Evolutionary conservation across 2,888 invertebrate genomes (phyloP).

Genomic region (Hyppa rectilinea): DNA sequence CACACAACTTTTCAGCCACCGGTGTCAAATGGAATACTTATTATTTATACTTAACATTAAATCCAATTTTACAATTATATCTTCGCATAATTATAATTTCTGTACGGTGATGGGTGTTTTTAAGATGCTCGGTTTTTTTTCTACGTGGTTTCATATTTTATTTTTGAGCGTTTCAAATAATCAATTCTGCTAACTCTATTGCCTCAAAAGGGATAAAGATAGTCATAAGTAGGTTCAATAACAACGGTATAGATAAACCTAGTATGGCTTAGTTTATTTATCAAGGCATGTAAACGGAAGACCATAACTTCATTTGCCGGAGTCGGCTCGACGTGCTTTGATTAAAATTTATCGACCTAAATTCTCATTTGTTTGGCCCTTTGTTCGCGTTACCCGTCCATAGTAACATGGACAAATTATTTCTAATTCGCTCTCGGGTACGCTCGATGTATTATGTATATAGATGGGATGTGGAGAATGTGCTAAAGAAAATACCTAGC

Average conservation of each 20-base stretch:
- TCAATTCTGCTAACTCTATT: not conserved
- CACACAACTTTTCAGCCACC: too few species aligned
- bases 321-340: constrained; percentile 72
- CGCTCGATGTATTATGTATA: constrained; percentile 50
- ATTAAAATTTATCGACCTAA: constrained; percentile 81
- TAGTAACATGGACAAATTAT: constrained; percentile 65
- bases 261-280: constrained; percentile 60
- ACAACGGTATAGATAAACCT: constrained; percentile 22
- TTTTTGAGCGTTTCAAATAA: too few species aligned
- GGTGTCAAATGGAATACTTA: too few species aligned
- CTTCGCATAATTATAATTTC: too few species aligned
- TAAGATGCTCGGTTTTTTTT: too few species aligned
- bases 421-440: constrained; percentile 53
- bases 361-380: constrained; percentile 73
- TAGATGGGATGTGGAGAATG: constrained; percentile 18
- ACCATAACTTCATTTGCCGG: constrained; percentile 75
- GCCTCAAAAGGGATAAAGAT: not conserved
- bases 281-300: constrained; percentile 70
- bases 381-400: constrained; percentile 61
- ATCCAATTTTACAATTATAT: too few species aligned
- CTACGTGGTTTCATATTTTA: too few species aligned
- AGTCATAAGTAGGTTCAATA: constrained; percentile 4
- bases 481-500: constrained; percentile 30
- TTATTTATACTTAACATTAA: too few species aligned
- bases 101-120: too few species aligned